These are phyloP conservation scores for Phaethon lepturus DNA, from an alignment of 2,113 vertebrate species.

Conservation along the genomic window DNA sequence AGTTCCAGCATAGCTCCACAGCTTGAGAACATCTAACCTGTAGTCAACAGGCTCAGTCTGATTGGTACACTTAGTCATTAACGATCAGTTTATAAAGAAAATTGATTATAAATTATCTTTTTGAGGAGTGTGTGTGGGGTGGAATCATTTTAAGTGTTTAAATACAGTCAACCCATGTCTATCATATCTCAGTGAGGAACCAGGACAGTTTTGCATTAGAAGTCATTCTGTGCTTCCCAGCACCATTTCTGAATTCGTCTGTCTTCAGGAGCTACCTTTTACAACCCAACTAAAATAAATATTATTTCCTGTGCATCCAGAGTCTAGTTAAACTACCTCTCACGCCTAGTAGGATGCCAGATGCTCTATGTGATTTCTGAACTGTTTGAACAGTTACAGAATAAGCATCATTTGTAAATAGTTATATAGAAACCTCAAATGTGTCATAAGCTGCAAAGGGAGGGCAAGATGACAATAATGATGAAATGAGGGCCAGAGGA, in stretches of 20 bases:
- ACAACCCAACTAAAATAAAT: neutral
- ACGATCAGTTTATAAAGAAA: neutral
- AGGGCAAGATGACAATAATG: neutral
- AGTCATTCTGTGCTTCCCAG: neutral
- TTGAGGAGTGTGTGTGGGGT: too few species aligned
- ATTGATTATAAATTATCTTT: neutral
- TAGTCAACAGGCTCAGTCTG: neutral
- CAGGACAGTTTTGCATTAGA: neutral
- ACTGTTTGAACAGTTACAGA: neutral
- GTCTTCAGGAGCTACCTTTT: neutral
- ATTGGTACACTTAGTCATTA: neutral
- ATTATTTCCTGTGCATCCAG: neutral
- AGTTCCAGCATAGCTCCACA: neutral
- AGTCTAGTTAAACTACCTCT: neutral
- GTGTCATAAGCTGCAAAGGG: neutral
- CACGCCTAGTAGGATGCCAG: neutral
- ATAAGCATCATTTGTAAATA: neutral
- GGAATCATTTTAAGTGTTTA: neutral
- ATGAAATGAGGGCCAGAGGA: neutral
- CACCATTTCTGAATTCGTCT: neutral
- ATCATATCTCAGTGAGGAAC: neutral
- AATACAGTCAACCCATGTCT: neutral
- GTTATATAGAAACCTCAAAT: neutral
- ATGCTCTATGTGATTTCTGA: neutral
- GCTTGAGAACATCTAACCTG: neutral